Evolutionary conservation across 2,888 invertebrate species (phyloP), one percentile per base, ranked within the genome.

Genomic region (Torymus aiolomorphi): DNA sequence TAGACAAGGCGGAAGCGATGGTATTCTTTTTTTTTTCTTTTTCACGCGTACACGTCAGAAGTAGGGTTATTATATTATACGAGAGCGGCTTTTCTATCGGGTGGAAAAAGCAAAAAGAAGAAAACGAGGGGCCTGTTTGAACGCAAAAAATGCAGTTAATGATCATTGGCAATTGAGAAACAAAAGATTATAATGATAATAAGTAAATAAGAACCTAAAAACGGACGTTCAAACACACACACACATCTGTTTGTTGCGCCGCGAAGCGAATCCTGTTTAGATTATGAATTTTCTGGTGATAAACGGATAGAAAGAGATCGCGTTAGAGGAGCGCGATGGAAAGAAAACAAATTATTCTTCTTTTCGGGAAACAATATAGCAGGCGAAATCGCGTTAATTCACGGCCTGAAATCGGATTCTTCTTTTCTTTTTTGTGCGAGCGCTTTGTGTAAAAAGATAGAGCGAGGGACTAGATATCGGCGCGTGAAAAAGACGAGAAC

Each of bases 361-460:
- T 71, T 31, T 4, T 63, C 54, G 51, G 24, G 24, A 31, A 24
- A 65, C 52, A 52, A 66, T 59, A 66, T 31, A 59, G 65, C 56
- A 65, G n/a, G 52, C 18, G 51, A 51, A 11, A 16, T 42, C 65
- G 65, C 42, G 42, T 57, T 24, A 63, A 14, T 51, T 14, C 16
- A 62, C 76, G 52, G 57, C 70, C 51, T 57, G 62, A 62, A 57
- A 52, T 62, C 62, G 72, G 63, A 80, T 72, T 75, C 72, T 73
- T 73, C 62, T 76, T 73, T 76, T 72, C 66, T 65, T 80, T 80
- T 69, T n/a, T 65, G 63, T 20, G 80, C 70, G 61, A 61, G 59
- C 67, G 72, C 63, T 73, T 31, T 80, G 73, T 70, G 56, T 70
- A 73, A 70, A 31, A 31, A 31, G 31, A 31, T 31, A 31, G 31